Conservation (phyloP, 2,113 vertebrate species). For the Triplophysa dalaica region DNA sequence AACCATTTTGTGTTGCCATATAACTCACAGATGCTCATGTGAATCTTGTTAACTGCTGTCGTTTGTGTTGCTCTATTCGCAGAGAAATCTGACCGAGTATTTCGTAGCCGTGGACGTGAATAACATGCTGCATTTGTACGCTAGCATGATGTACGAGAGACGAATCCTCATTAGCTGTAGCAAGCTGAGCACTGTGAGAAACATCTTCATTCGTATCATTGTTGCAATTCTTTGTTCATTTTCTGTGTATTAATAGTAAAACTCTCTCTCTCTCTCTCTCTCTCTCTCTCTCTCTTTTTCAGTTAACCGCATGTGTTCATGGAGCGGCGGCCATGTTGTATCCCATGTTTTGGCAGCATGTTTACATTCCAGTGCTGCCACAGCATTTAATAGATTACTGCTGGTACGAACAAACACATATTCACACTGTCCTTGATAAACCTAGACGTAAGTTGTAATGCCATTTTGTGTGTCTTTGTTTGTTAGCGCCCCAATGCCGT, state of each 20-base stretch:
- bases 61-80: constrained; percentile 62
- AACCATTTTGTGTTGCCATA: background rate
- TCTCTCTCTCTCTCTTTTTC: constrained; percentile 54
- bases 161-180: constrained; percentile 95
- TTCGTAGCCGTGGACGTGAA: constrained; percentile 98
- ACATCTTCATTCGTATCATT: background rate
- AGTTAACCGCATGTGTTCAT: constrained; percentile 97
- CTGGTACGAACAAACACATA: constrained; percentile 79
- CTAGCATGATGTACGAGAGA: constrained; percentile 96
- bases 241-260: background rate
- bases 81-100: constrained; percentile 98
- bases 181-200: constrained; percentile 97
- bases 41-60: constrained; percentile 36
- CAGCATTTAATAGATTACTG: constrained; percentile 97
- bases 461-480: background rate
- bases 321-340: constrained; percentile 95
- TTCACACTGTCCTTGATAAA: background rate
- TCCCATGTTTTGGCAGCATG: constrained; percentile 99
- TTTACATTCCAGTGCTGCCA: constrained; percentile 97
- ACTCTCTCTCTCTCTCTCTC: constrained; percentile 10
- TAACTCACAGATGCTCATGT: background rate
- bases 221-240: background rate
- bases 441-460: too few species aligned
- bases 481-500: constrained; percentile 56
- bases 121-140: constrained; percentile 98